These are phyloP conservation scores for Stegana nigrithorax DNA, from an alignment of 2,888 invertebrate species.

Conservation along the genomic window DNA sequence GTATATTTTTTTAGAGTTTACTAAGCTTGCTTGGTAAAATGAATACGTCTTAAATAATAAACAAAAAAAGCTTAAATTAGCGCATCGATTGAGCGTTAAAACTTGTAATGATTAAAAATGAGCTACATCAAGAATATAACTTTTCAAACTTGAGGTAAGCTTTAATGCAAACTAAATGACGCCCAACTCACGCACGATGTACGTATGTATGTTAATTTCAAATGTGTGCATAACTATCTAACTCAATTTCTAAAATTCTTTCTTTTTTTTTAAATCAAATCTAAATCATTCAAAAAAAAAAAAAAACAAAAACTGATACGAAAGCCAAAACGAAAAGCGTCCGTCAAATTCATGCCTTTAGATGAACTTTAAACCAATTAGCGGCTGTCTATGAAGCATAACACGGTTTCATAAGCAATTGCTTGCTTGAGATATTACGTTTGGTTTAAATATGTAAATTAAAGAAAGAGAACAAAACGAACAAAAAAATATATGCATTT, in stretches of 20 bases:
- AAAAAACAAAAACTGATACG: constrained; percentile 5
- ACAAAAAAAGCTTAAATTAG: no score
- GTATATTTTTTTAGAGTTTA: no score
- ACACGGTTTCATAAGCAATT: constrained; percentile 16
- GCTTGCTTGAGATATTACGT: constrained; percentile 6
- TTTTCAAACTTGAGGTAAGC: constrained; percentile 10
- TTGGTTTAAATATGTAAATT: constrained; percentile 25
- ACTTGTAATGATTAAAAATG: no score
- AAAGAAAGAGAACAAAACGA: no score
- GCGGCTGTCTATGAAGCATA: no score
- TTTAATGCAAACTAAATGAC: background rate
- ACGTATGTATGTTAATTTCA: background rate
- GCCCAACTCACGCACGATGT: background rate
- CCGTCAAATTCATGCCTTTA: constrained; percentile 67
- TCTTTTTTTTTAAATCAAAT: background rate
- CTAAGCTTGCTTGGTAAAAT: no score
- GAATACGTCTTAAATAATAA: no score
- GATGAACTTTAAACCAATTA: constrained; percentile 65
- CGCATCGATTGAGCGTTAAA: no score
- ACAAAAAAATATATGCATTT: constrained; percentile 29
- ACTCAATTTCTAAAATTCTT: constrained; percentile 20
- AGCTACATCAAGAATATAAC: no score
- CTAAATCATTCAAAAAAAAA: background rate
- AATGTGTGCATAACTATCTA: constrained; percentile 17
- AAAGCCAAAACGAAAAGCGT: constrained; percentile 65